A percentile compares a stretch with the other conserved stretches of the same genome.
Conservation (phyloP, 2,113 vertebrate genomes). For the Chaetodon trifascialis region DNA sequence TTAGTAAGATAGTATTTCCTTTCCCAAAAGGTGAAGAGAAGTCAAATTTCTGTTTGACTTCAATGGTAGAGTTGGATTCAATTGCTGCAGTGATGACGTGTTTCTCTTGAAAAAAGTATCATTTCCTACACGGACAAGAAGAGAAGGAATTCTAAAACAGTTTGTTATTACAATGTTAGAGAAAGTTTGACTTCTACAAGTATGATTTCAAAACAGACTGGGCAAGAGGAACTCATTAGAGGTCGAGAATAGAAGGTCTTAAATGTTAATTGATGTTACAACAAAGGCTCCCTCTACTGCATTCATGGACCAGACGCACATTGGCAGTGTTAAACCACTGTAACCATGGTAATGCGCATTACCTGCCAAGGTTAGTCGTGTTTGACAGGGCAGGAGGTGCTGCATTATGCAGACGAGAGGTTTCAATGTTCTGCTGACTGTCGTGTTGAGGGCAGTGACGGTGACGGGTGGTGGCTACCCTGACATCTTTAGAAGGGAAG, state of each 20-base stretch:
- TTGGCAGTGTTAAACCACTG: constrained; percentile 18
- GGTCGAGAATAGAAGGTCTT: constrained; percentile 44
- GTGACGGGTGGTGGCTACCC: constrained; percentile 28
- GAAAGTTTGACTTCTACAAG: neutral
- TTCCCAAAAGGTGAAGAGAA: neutral
- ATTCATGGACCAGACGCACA: neutral
- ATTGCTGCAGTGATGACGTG: neutral
- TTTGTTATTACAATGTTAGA: neutral
- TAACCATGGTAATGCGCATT: constrained; percentile 60
- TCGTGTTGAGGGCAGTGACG: constrained; percentile 44
- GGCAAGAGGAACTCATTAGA: constrained; percentile 43
- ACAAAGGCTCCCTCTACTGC: constrained; percentile 13
- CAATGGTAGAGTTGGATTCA: neutral
- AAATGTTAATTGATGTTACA: constrained; percentile 62
- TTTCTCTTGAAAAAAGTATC: neutral
- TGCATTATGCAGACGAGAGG: constrained; percentile 47
- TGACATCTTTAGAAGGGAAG: constrained; percentile 28
- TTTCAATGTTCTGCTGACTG: constrained; percentile 43
- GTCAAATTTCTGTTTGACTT: neutral
- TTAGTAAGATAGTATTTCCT: neutral
- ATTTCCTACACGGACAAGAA: constrained; percentile 19
- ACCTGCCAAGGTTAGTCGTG: constrained; percentile 61
- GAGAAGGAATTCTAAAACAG: constrained; percentile 16
- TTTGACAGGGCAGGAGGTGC: constrained; percentile 53
- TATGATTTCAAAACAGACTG: constrained; percentile 39